A percentile compares a stretch with the other conserved stretches of the same genome.
phyloP scores from a whole-genome alignment of 2,113 vertebrate species.

The Carassius carassius region DNA sequence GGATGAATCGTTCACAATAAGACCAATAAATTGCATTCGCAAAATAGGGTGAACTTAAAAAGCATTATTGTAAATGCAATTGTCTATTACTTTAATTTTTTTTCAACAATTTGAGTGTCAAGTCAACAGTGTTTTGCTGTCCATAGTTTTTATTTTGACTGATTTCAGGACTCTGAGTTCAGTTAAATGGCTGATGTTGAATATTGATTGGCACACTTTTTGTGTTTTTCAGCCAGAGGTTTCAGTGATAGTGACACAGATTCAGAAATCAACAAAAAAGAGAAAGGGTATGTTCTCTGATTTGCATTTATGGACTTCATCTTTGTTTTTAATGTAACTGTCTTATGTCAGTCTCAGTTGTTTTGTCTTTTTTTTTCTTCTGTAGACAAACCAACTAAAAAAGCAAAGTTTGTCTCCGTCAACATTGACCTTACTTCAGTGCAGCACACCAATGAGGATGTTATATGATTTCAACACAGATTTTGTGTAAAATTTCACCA shows the following conservation, averaged over 20 bases:
- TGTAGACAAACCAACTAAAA: slow-evolving; percentile 53
- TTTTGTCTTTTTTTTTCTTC: not conserved
- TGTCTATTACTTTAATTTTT: not conserved
- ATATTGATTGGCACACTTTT: not conserved
- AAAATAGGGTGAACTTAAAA: not conserved
- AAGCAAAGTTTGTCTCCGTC: slow-evolving; percentile 47
- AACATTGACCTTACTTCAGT: slow-evolving; percentile 59
- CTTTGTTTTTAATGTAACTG: not conserved
- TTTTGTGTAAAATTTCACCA: slow-evolving; percentile 68
- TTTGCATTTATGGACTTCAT: not conserved
- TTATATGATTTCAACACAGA: slow-evolving; percentile 89
- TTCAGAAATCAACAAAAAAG: not conserved
- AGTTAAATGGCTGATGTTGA: not conserved
- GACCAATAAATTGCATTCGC: not conserved
- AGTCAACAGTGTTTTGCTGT: not conserved
- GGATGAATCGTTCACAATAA: not conserved
- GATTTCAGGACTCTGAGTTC: not conserved
- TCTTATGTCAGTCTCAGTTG: not conserved
- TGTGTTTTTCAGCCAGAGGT: not conserved
- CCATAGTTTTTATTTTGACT: not conserved
- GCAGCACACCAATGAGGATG: slow-evolving; percentile 67
- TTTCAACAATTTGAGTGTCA: not conserved
- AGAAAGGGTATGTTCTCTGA: not conserved
- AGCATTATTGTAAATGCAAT: not conserved
- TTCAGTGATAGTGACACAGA: not conserved